Evolutionary conservation across 1,140 invertebrate genomes (phyloP).

Genomic region (Saccostrea cuccullata): DNA sequence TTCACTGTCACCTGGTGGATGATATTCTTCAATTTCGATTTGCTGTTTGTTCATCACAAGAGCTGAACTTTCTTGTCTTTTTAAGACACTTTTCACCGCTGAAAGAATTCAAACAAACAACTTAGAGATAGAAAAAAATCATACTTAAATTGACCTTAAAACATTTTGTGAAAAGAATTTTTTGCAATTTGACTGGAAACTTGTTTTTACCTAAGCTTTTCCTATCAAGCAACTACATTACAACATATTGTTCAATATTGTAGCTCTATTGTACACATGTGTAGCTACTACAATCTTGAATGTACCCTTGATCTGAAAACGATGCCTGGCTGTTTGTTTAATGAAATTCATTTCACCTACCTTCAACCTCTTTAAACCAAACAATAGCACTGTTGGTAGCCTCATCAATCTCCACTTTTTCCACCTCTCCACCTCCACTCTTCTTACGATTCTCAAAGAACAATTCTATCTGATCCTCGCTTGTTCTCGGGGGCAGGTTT

Average conservation of each 20-base stretch:
- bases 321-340: too few relatives aligned
- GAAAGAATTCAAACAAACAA: too few relatives aligned
- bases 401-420: constrained; percentile 41
- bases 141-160: too few relatives aligned
- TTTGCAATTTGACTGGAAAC: too few relatives aligned
- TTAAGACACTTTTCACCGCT: neutral
- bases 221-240: too few relatives aligned
- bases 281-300: too few relatives aligned
- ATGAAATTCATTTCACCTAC: neutral
- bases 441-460: constrained; percentile 62
- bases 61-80: neutral
- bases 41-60: constrained; percentile 11
- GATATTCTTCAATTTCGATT: constrained; percentile 3
- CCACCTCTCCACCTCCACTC: constrained; percentile 55
- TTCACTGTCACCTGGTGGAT: neutral
- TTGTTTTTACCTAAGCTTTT: too few relatives aligned
- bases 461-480: constrained; percentile 50
- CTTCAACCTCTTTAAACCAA: neutral
- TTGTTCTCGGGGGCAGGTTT: neutral
- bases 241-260: too few relatives aligned
- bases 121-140: too few relatives aligned
- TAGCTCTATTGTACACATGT: too few relatives aligned
- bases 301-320: too few relatives aligned
- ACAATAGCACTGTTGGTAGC: neutral
- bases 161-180: too few relatives aligned